Evolutionary conservation across 2,888 invertebrate species (phyloP).

Genomic region (Emmelina monodactyla): DNA sequence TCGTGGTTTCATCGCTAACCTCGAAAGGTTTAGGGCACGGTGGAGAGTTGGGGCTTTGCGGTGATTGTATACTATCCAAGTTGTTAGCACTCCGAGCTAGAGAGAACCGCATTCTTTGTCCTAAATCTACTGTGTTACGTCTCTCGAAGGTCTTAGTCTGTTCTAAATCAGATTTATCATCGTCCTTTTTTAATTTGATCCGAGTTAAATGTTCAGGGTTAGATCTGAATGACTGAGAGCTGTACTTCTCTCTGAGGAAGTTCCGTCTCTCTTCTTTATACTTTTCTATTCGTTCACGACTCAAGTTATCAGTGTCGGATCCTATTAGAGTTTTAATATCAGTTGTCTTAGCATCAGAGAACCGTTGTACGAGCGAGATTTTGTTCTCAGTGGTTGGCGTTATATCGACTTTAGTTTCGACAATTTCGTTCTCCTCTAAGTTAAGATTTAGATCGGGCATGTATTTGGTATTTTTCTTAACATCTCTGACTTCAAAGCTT

Average conservation of each 20-base stretch:
- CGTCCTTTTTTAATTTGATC: slow-evolving; percentile 45
- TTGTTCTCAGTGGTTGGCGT: slow-evolving; percentile 71
- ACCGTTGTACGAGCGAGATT: slow-evolving; percentile 66
- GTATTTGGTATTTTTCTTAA: slow-evolving; percentile 66
- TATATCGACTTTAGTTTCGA: slow-evolving; percentile 29
- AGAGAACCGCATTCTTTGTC: slow-evolving; percentile 49
- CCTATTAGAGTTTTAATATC: slow-evolving; percentile 42
- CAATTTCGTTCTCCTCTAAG: slow-evolving; percentile 29
- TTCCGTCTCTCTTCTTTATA: slow-evolving; percentile 91
- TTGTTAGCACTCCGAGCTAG: slow-evolving; percentile 46
- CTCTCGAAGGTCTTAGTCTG: slow-evolving; percentile 55
- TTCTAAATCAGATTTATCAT: slow-evolving; percentile 28
- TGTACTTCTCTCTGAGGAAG: slow-evolving; percentile 85
- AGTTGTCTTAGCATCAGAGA: slow-evolving; percentile 30
- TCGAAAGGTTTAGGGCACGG: no score
- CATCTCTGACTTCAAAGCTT: slow-evolving; percentile 68
- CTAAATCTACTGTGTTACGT: slow-evolving; percentile 54
- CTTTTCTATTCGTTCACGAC: slow-evolving; percentile 85
- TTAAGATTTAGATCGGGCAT: slow-evolving; percentile 53
- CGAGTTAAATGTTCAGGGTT: slow-evolving; percentile 60
- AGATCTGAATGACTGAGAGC: slow-evolving; percentile 80
- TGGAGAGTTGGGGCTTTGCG: slow-evolving; percentile 28
- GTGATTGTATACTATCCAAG: slow-evolving; percentile 42
- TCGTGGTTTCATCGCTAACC: no score
- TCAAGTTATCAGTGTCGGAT: slow-evolving; percentile 62